These are phyloP conservation scores for Ageneiosus marmoratus DNA, from an alignment of 2,113 vertebrate species.

Conservation along the genomic window DNA sequence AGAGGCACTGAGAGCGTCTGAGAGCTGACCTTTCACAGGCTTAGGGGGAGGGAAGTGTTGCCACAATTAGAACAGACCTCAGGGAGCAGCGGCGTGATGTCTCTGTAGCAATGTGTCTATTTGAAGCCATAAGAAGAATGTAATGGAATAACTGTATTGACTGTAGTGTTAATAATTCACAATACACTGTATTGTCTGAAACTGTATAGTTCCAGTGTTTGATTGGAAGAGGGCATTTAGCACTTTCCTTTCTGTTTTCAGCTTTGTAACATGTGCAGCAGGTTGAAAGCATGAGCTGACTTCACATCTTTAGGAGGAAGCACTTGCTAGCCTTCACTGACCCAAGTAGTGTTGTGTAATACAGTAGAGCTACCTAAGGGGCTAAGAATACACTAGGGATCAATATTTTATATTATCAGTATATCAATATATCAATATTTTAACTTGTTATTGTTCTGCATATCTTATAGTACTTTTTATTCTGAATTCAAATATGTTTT, in stretches of 20 bases:
- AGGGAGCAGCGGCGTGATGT: constrained; percentile 2
- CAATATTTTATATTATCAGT: too few relatives aligned
- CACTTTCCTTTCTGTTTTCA: neutral
- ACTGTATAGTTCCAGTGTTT: neutral
- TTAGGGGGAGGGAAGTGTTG: constrained; percentile 14
- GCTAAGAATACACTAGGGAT: neutral
- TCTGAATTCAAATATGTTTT: too few relatives aligned
- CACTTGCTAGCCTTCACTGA: neutral
- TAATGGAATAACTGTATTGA: neutral
- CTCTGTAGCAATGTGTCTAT: neutral
- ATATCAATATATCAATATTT: too few relatives aligned
- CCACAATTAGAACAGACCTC: constrained; percentile 13
- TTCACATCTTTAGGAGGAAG: neutral
- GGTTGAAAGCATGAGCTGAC: neutral
- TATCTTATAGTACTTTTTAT: too few relatives aligned
- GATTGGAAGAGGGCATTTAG: neutral
- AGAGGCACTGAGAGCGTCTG: constrained; percentile 6
- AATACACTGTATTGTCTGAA: neutral
- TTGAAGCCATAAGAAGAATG: neutral
- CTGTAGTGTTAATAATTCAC: neutral
- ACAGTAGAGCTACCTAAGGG: neutral
- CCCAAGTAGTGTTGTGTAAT: too few relatives aligned
- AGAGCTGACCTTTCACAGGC: constrained; percentile 57
- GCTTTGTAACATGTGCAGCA: neutral
- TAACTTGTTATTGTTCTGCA: too few relatives aligned